phyloP scores from a whole-genome alignment of 1,140 invertebrate genomes.

The Eumeta japonica region DNA sequence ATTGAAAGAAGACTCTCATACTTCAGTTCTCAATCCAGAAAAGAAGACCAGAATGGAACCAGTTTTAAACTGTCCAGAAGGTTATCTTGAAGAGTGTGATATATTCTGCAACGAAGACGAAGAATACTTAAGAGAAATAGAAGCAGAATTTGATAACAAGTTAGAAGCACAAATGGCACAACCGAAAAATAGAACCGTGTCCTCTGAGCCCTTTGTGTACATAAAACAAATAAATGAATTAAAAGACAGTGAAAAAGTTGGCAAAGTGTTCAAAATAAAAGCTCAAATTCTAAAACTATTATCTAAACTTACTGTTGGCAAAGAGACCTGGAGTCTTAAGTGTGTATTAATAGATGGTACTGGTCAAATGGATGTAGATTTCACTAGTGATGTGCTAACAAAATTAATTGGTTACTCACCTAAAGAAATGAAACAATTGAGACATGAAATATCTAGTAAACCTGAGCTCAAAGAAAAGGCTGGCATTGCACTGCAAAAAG shows the following conservation, averaged over 20 bases:
- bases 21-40: conserved; percentile 27
- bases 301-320: conserved; percentile 34
- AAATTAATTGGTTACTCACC: conserved; percentile 38
- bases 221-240: conserved; percentile 46
- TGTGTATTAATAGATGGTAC: conserved; percentile 45
- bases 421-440: conserved; percentile 34
- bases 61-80: conserved; percentile 13
- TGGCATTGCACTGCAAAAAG: conserved; percentile 29
- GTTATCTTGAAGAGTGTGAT: conserved; percentile 29
- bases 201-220: conserved; percentile 38
- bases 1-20: conserved; percentile 4
- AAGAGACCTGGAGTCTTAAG: conserved; percentile 36
- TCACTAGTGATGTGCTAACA: conserved; percentile 38
- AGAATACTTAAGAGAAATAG: conserved; percentile 33
- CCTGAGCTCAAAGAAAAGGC: conserved; percentile 32
- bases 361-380: conserved; percentile 36
- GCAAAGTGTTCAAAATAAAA: conserved; percentile 38
- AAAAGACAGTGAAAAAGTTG: conserved; percentile 17
- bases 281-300: conserved; percentile 41
- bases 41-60: conserved; percentile 28
- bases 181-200: conserved; percentile 18
- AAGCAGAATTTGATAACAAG: conserved; percentile 23
- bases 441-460: conserved; percentile 28
- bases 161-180: conserved; percentile 3
- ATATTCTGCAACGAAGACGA: conserved; percentile 29